Base-by-base conservation (phyloP, 2,797 vertebrate species). In the Meda fulgida region DNA sequence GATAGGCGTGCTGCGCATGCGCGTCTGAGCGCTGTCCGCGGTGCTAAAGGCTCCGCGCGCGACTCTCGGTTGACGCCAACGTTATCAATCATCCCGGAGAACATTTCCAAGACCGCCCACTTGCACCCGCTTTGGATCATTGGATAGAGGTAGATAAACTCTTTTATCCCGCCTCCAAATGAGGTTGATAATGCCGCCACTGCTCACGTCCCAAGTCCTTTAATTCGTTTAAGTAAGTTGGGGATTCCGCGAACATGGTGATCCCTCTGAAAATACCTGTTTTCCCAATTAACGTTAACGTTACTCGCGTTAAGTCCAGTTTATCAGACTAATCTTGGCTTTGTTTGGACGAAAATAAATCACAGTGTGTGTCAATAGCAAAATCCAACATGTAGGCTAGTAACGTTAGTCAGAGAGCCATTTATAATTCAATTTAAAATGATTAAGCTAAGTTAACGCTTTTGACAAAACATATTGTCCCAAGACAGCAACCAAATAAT, bases 11-110 rank as follows among this genome's bases (percentile, higher is more conserved):
- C 8, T 78, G 82, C 82, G 82, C 82, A 69, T 69, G 82, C 82
- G 82, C 72, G 16, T 0, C 36, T 7, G 60, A 72, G 77, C 85
- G 84, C 91, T 91, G 89, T 93, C 91, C 89, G n/a, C 18, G 90
- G 91, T 90, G 86, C 91, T 91, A 87, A 88, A 89, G 34, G 67
- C 63, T 71, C 40, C 36, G 43, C 53, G 73, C 8, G 34, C 46
- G 46, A 69, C 34, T 60, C 69, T 23, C 16, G 9, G 10, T 19
- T 26, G 40, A 73, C 8, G 14, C 5, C 46, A 38, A 36, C 76
- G 38, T 19, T 26, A 40, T 21, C 29, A 29, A 16, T 51, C 38
- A 60, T 14, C 10, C n/a, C 36, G 21, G 43, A 53, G 65, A 4
- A 31, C 1, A 29, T 43, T 36, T 55, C 67, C 9, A 40, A 55